Evolutionary conservation across 2,888 invertebrate genomes (phyloP).

Genomic region (Thera obeliscata): DNA sequence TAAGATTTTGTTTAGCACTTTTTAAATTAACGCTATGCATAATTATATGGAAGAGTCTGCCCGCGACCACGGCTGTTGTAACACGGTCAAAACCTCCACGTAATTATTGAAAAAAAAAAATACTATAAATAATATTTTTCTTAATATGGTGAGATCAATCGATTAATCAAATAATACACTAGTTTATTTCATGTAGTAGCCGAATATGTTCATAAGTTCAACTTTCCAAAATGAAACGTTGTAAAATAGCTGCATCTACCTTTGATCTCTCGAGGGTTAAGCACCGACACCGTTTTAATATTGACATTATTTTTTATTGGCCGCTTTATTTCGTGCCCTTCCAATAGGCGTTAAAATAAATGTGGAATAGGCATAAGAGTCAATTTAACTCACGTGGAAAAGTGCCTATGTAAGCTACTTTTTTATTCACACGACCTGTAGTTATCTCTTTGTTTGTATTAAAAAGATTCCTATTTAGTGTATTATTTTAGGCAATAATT

Average conservation of each 20-base stretch:
- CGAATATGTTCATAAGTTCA: neutral
- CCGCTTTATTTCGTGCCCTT: constrained; percentile 52
- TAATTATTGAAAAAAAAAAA: no score
- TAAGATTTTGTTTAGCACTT: no score
- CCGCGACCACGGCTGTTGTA: no score
- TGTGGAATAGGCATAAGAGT: constrained; percentile 4
- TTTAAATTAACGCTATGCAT: no score
- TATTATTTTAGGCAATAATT: no score
- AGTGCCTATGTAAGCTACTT: neutral
- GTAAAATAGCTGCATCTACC: constrained; percentile 53
- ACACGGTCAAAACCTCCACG: no score
- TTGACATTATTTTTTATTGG: constrained; percentile 68
- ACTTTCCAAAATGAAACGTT: constrained; percentile 26
- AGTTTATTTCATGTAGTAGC: neutral
- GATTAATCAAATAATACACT: no score
- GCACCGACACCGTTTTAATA: constrained; percentile 59
- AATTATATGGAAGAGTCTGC: no score
- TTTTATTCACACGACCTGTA: neutral
- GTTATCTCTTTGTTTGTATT: no score
- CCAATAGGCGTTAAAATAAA: constrained; percentile 41
- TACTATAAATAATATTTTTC: no score
- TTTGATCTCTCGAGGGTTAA: constrained; percentile 52
- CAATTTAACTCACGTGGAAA: neutral
- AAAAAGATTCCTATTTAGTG: no score
- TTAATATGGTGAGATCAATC: no score